Evolutionary conservation across 2,113 vertebrate species (phyloP), one percentile per base, ranked within the genome.

Genomic region (Trichomycterus rosablanca): DNA sequence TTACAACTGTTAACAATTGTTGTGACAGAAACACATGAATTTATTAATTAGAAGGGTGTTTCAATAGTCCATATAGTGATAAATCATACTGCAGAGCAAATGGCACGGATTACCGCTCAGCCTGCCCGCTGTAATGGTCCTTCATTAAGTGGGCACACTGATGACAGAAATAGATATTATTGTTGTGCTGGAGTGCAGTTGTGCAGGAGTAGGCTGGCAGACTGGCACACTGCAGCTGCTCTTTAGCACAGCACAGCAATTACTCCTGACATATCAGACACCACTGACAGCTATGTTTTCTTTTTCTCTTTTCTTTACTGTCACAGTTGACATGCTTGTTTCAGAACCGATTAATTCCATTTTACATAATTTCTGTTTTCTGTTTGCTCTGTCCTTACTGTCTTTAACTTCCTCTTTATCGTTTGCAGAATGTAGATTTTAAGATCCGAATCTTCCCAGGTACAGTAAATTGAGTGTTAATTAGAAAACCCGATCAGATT

Each of bases 401-500:
- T 26, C 45, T 63, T 15, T 35, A 23, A 2, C 18, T n/a, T 18
- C 52, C 16, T 28, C 18, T 39, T 7, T 62, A 3, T 35, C 35
- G 73, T 52, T 67, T 79, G 34, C 84, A 87, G 87, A 88, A 87
- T 72, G 73, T 85, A 83, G 85, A 87, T 77, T 87, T 83, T 83
- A 83, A 84, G 82, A 84, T 79, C 51, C 78, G 83, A 39, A 79
- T 86, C 37, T 85, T 88, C 76, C 76, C 83, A 88, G 86, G 85
- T 88, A 89, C 16, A 20, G 52, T 77, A 71, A 82, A 46, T 57
- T 63, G 18, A 60, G 51, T 54, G 26, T 58, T 44, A 43, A 67
- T 67, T 57, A 65, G 37, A 32, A 72, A 60, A 68, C 37, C 20
- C 22, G 14, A 24, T 45, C 16, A 62, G 24, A 35, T 2, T 63